Percentiles rank a stretch among this genome's conserved stretches.
These are phyloP conservation scores for Diarsia mendica DNA, from an alignment of 2,888 invertebrate genomes.

Conservation along the genomic window DNA sequence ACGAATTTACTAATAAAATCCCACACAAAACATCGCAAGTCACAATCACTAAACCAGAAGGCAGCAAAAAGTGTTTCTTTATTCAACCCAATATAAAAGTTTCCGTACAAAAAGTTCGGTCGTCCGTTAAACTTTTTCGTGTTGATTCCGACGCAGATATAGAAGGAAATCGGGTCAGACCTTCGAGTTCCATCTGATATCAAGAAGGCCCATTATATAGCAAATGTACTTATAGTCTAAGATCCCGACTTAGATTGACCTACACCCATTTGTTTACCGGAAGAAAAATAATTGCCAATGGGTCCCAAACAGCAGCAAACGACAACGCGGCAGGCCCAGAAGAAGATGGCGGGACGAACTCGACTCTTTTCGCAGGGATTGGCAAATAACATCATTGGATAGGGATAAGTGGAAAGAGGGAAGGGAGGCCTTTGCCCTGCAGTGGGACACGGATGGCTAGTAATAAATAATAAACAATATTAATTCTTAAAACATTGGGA, in stretches of 20 bases:
- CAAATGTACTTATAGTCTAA: constrained; percentile 42
- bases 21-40: constrained; percentile 9
- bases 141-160: constrained; percentile 61
- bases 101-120: constrained; percentile 55
- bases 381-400: no score
- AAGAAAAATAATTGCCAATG: neutral
- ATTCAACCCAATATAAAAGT: constrained; percentile 64
- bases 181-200: constrained; percentile 61
- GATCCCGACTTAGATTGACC: neutral
- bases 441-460: no score
- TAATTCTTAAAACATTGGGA: no score
- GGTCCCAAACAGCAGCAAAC: no score
- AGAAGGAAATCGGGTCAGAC: constrained; percentile 51
- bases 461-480: no score
- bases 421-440: no score
- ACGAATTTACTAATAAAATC: neutral
- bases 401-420: no score
- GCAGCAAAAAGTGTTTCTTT: constrained; percentile 56
- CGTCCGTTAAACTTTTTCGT: constrained; percentile 63
- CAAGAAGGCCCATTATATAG: constrained; percentile 53
- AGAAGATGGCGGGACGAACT: no score
- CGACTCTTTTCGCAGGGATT: no score
- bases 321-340: no score
- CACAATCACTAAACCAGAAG: constrained; percentile 28
- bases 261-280: neutral